Percentiles rank a stretch among this genome's conserved stretches.
phyloP scores from a whole-genome alignment of 2,797 vertebrate genomes.

The Iguana delicatissima region DNA sequence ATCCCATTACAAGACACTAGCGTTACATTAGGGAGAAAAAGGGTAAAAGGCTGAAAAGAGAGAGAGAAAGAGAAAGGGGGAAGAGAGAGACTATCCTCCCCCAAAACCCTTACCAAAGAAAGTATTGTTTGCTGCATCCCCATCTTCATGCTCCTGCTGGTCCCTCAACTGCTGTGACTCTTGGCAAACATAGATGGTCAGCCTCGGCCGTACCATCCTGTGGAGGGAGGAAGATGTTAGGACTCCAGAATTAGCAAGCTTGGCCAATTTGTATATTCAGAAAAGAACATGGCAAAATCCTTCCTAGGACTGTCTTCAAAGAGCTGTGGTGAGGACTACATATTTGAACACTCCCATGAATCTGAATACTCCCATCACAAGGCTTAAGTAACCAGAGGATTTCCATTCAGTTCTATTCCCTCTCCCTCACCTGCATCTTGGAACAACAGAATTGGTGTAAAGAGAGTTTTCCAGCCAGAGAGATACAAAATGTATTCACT shows the following conservation, averaged over 20 bases:
- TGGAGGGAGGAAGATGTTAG: neutral
- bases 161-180: conserved; percentile 91
- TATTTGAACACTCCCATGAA: neutral
- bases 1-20: neutral
- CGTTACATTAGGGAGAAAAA: neutral
- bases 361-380: too few relatives aligned
- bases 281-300: neutral
- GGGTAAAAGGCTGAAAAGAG: too few relatives aligned
- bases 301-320: neutral
- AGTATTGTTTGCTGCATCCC: conserved; percentile 86
- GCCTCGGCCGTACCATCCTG: conserved; percentile 92
- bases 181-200: conserved; percentile 98
- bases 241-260: rapidly evolving
- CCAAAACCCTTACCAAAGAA: conserved; percentile 88
- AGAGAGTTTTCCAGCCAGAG: neutral
- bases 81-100: neutral
- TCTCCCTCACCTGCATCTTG: neutral
- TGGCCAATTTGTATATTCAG: neutral
- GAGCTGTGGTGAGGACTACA: neutral
- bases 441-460: neutral
- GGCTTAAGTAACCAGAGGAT: neutral
- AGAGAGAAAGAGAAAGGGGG: too few relatives aligned
- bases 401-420: neutral
- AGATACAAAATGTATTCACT: neutral
- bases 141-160: conserved; percentile 91